phyloP scores from a whole-genome alignment of 2,113 vertebrate genomes.

The Falcunculus frontatus region DNA sequence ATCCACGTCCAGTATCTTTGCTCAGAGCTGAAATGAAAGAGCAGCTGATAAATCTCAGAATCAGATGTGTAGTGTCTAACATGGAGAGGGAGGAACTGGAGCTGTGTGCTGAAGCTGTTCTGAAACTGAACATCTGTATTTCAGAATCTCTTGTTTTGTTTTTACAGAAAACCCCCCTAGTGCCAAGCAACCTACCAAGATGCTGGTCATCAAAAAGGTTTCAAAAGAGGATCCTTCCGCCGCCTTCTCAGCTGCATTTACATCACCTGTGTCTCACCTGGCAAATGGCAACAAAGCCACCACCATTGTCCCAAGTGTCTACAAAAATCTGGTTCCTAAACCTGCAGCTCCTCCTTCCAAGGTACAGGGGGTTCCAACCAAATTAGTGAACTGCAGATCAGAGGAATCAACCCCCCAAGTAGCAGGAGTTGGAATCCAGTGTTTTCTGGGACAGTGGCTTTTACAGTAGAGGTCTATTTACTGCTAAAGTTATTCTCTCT shows the following conservation, averaged over 20 bases:
- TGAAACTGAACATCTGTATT: not conserved
- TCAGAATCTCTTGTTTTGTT: not conserved
- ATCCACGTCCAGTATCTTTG: not conserved
- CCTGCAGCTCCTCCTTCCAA: constrained; percentile 92
- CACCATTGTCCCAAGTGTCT: constrained; percentile 90
- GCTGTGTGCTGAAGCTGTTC: not conserved
- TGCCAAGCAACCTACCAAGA: constrained; percentile 98
- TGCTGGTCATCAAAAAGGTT: constrained; percentile 99
- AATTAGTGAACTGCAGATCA: not conserved
- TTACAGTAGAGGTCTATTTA: not conserved
- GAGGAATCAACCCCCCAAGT: not conserved
- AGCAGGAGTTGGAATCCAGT: not conserved
- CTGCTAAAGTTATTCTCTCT: not conserved
- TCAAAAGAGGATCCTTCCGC: constrained; percentile 96
- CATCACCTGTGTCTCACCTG: constrained; percentile 85
- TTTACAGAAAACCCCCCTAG: constrained; percentile 93
- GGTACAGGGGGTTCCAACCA: constrained; percentile 64
- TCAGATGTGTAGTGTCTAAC: not conserved
- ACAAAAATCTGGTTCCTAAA: constrained; percentile 98
- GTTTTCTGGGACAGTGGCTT: not conserved
- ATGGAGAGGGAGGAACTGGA: not conserved
- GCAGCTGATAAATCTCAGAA: not conserved
- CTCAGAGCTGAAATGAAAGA: not conserved
- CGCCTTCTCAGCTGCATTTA: constrained; percentile 94
- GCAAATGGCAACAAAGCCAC: constrained; percentile 91